Evolutionary conservation across 2,888 invertebrate species (phyloP), one percentile per base, ranked within the genome.

Genomic region (Pinctada fucata): DNA sequence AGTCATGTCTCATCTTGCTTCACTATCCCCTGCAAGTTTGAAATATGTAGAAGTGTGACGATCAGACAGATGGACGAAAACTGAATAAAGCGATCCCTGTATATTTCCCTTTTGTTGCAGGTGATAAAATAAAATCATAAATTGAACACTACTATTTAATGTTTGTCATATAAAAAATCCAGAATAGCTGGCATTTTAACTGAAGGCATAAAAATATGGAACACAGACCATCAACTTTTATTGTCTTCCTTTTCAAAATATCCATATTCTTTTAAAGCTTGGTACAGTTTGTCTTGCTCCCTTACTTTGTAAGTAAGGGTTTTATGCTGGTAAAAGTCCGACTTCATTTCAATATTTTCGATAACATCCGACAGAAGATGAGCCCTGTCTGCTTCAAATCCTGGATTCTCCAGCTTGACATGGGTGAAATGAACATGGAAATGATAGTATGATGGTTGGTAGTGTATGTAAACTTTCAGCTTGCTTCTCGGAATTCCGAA

Each of bases 391-490:
- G 95, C 95, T 93, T 95, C 95, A 88, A 96, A 96, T 51, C 98
- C 96, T 93, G 92, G 88, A 3, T 90, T 89, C 10, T 91, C 90
- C 72, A 88, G 87, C 51, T 85, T 87, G 2, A 98, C 91, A 78
- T 92, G 89, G 10, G 97, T 97, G 90, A 98, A 97, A 92, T 99
- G 99, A 0, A 99, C 94, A 92, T 99, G 99, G 0, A 99, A 94
- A 91, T 99, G 98, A 93, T 98, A 99, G 93, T 97, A 99, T 0
- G 98, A 97, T 0, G 99, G 99, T 89, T 97, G 98, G 93, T 99
- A 99, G 92, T 99, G 99, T 0, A 99, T 92, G 92, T 96, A 99
- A 81, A 97, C 94, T 48, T 98, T 94, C 49, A 99, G 92, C 90
- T 97, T 91, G 80, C 88, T 87, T 16, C 94, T 92, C 3, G 94